phyloP scores from a whole-genome alignment of 2,888 invertebrate genomes.

The Brenthis hecate region DNA sequence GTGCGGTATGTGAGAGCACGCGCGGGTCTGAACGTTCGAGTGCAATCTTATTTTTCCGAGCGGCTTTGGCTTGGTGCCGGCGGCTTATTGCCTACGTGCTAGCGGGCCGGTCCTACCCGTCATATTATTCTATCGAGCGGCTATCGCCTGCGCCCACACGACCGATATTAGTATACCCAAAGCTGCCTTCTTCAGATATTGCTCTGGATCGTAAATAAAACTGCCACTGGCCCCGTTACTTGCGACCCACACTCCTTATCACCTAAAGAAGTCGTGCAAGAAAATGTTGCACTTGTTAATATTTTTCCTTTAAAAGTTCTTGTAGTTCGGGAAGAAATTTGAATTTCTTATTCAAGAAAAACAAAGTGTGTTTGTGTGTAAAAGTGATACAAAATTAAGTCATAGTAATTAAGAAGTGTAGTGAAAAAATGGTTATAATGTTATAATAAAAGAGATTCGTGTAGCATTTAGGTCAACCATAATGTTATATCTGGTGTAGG shows the following conservation, averaged over 20 bases:
- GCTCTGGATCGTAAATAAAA: conserved; percentile 75
- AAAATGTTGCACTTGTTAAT: conserved; percentile 1
- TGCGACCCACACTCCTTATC: conserved; percentile 56
- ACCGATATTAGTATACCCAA: conserved; percentile 75
- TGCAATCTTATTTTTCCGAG: conserved; percentile 79
- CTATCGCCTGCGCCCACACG: conserved; percentile 75
- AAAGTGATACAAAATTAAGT: too few species aligned
- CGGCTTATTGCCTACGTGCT: conserved; percentile 81
- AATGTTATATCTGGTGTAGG: conserved; percentile 67
- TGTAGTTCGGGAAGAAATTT: background rate
- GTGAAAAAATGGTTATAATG: too few species aligned
- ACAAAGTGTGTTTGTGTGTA: background rate
- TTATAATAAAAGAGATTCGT: background rate
- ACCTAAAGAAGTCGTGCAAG: conserved; percentile 45
- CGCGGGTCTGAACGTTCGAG: conserved; percentile 55
- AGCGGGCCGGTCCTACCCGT: conserved; percentile 67
- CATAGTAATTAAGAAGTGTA: too few species aligned
- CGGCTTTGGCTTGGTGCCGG: conserved; percentile 71
- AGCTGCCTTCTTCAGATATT: conserved; percentile 77
- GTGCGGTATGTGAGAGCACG: conserved; percentile 57
- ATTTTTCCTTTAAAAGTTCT: conserved; percentile 6
- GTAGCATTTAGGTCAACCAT: conserved; percentile 48
- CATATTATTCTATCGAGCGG: conserved; percentile 80
- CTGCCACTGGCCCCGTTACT: conserved; percentile 49
- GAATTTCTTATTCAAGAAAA: conserved; percentile 2